A percentile compares a stretch with the other conserved stretches of the same genome.
Evolutionary conservation across 2,888 invertebrate species (phyloP).

Genomic region (Eupithecia abbreviata): DNA sequence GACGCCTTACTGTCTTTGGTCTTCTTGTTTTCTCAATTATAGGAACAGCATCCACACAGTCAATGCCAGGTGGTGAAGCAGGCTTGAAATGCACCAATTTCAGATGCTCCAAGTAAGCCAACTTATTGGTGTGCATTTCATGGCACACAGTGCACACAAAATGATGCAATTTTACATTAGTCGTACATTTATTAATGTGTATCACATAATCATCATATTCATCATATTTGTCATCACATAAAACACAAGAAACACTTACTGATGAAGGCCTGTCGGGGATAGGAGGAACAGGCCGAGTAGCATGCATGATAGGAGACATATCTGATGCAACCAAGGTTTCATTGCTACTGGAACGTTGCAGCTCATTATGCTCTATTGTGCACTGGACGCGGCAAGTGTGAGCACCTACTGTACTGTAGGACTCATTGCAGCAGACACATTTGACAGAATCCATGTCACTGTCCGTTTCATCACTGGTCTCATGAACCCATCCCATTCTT

Average conservation of each 20-base stretch:
- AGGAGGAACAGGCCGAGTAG: constrained; percentile 49
- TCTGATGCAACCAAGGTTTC: constrained; percentile 77
- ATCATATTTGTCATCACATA: constrained; percentile 74
- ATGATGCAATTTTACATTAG: constrained; percentile 77
- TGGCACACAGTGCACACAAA: constrained; percentile 78
- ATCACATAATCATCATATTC: constrained; percentile 71
- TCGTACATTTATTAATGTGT: constrained; percentile 76
- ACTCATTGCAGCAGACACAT: constrained; percentile 75
- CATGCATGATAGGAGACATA: constrained; percentile 50
- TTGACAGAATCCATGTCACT: constrained; percentile 79
- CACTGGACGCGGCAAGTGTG: constrained; percentile 75
- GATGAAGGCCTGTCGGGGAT: constrained; percentile 48
- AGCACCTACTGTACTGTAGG: constrained; percentile 68
- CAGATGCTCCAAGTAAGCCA: constrained; percentile 70
- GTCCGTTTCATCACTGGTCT: constrained; percentile 78
- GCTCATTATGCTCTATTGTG: constrained; percentile 71
- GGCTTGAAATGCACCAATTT: constrained; percentile 64
- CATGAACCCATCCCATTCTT: constrained; percentile 49
- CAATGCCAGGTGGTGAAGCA: constrained; percentile 59
- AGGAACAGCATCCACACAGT: constrained; percentile 76
- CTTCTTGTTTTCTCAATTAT: constrained; percentile 69
- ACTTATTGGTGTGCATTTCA: constrained; percentile 73
- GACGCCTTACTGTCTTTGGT: constrained; percentile 72
- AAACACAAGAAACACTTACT: constrained; percentile 71
- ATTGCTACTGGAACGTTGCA: constrained; percentile 72